Percentiles rank a stretch among this genome's conserved stretches.
phyloP scores from a whole-genome alignment of 2,797 vertebrate species.

The Micromesistius poutassou region DNA sequence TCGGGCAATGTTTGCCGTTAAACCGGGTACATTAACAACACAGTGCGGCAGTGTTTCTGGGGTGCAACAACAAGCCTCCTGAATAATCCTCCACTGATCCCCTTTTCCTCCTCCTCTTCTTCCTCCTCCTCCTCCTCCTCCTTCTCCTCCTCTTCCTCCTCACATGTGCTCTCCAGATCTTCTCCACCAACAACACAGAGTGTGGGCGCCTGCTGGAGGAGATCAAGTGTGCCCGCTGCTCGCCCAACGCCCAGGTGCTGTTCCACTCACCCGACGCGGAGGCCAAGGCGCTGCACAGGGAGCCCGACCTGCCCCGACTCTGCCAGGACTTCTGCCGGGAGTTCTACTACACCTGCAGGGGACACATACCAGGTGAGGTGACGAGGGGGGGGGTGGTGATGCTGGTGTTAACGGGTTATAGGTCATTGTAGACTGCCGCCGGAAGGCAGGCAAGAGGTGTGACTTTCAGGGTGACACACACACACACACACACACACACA shows the following conservation, averaged over 20 bases:
- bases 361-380: slow-evolving; percentile 90
- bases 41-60: not conserved
- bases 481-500: not conserved
- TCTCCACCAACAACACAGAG: slow-evolving; percentile 97
- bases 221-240: slow-evolving; percentile 96
- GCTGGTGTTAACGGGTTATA: slow-evolving; percentile 35
- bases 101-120: not conserved
- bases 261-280: slow-evolving; percentile 83
- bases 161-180: slow-evolving; percentile 80
- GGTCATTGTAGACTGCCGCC: not conserved
- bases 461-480: not conserved
- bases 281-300: slow-evolving; percentile 82
- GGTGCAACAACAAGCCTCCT: not conserved
- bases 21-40: not conserved
- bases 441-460: not conserved
- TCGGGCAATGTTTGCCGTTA: not conserved
- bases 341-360: slow-evolving; percentile 97
- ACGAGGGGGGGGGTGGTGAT: slow-evolving; percentile 55
- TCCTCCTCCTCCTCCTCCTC: not conserved
- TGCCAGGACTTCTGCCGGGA: slow-evolving; percentile 97
- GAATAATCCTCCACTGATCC: not conserved
- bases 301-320: slow-evolving; percentile 86
- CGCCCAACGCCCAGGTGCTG: slow-evolving; percentile 93
- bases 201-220: slow-evolving; percentile 95
- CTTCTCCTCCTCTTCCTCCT: slow-evolving; percentile 22